Evolutionary conservation across 1,140 invertebrate species (phyloP).

Genomic region (Anoplolepis gracilipes): DNA sequence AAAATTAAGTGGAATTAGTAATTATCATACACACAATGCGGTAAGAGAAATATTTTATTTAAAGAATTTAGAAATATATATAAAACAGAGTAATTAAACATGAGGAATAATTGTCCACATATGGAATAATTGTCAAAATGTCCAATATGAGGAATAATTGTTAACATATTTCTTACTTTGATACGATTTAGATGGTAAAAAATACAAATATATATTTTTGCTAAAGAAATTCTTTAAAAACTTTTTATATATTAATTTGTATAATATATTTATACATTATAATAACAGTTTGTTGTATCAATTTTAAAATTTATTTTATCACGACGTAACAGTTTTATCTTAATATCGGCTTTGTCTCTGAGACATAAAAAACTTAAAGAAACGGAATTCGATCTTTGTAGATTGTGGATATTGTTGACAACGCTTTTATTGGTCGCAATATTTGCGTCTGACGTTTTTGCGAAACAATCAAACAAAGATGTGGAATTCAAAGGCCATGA

Average conservation of each 20-base stretch:
- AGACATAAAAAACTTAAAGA: neutral
- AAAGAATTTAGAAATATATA: neutral
- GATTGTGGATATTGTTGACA: constrained; percentile 64
- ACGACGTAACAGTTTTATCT: too few species aligned
- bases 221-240: neutral
- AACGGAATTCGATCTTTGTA: constrained; percentile 38
- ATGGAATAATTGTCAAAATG: too few species aligned
- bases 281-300: neutral
- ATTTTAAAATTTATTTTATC: neutral
- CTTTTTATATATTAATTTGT: neutral
- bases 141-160: neutral
- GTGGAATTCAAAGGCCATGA: neutral
- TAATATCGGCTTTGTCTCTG: neutral
- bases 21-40: constrained; percentile 54
- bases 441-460: constrained; percentile 52
- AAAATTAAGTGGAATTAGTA: neutral
- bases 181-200: neutral
- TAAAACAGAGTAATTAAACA: too few species aligned
- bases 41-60: constrained; percentile 53
- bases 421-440: constrained; percentile 54
- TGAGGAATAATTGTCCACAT: too few species aligned
- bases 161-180: neutral
- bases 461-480: constrained; percentile 58
- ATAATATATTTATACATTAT: neutral
- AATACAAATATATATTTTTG: neutral